These are phyloP conservation scores for Heterotilapia buettikoferi DNA, from an alignment of 2,113 vertebrate genomes.

Conservation along the genomic window DNA sequence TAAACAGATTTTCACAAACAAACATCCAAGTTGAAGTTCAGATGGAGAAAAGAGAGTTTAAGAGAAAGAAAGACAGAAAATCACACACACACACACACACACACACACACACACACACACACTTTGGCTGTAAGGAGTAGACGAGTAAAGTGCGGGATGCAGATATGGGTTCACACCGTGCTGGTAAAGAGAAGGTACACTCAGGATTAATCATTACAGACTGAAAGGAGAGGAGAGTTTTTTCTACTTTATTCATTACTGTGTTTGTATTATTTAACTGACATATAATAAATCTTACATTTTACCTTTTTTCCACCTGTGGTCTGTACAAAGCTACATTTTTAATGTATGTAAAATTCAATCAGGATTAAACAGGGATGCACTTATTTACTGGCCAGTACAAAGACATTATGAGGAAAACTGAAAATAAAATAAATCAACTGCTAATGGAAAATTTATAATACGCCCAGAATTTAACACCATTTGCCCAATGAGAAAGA, in stretches of 20 bases:
- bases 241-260: background rate
- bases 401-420: background rate
- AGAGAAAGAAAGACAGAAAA: background rate
- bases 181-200: constrained; percentile 1
- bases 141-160: constrained; percentile 11
- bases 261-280: background rate
- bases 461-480: background rate
- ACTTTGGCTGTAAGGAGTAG: background rate
- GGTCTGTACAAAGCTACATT: background rate
- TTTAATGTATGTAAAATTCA: background rate
- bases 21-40: background rate
- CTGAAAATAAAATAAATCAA: accelerated
- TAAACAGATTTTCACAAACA: background rate
- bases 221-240: background rate
- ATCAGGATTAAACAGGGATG: background rate
- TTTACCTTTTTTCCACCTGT: background rate
- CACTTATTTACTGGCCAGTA: background rate
- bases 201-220: constrained; percentile 13
- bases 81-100: background rate
- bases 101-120: background rate
- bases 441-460: background rate
- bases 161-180: constrained; percentile 24
- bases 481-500: background rate
- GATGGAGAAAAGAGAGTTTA: background rate
- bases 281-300: background rate